phyloP scores from a whole-genome alignment of 2,888 invertebrate genomes.

The Micropterix aruncella region DNA sequence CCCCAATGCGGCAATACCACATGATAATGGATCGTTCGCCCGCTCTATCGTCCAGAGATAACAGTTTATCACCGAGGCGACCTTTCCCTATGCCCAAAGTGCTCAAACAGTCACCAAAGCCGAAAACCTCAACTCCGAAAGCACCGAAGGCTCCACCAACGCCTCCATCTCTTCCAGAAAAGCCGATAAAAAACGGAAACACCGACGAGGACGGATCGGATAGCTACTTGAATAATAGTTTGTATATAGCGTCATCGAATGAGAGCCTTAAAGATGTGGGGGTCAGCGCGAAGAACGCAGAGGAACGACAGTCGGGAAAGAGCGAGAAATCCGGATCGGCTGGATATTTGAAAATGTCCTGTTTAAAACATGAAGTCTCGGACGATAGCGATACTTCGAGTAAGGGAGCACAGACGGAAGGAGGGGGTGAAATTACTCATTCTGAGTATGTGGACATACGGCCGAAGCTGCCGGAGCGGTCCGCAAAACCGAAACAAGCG shows the following conservation, averaged over 20 bases:
- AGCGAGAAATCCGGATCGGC: constrained; percentile 23
- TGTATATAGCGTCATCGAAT: constrained; percentile 27
- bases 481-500: constrained; percentile 13
- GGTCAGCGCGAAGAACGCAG: constrained; percentile 18
- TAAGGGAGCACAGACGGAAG: constrained; percentile 26
- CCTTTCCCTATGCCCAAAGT: neutral
- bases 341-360: constrained; percentile 34
- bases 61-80: neutral
- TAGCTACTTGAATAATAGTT: constrained; percentile 9
- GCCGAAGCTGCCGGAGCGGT: constrained; percentile 20
- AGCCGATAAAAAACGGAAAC: neutral
- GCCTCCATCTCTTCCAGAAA: constrained; percentile 1
- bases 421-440: constrained; percentile 19
- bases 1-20: neutral
- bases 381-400: constrained; percentile 28
- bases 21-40: neutral
- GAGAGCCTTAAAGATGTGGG: constrained; percentile 26
- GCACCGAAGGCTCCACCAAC: constrained; percentile 3
- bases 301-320: constrained; percentile 30
- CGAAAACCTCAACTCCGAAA: constrained; percentile 1
- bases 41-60: neutral
- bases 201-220: neutral
- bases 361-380: constrained; percentile 27
- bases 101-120: neutral
- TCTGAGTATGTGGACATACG: constrained; percentile 23